A percentile compares a stretch with the other conserved stretches of the same genome.
Conservation (phyloP, 2,113 vertebrate genomes). For the Actinemys pallida region DNA sequence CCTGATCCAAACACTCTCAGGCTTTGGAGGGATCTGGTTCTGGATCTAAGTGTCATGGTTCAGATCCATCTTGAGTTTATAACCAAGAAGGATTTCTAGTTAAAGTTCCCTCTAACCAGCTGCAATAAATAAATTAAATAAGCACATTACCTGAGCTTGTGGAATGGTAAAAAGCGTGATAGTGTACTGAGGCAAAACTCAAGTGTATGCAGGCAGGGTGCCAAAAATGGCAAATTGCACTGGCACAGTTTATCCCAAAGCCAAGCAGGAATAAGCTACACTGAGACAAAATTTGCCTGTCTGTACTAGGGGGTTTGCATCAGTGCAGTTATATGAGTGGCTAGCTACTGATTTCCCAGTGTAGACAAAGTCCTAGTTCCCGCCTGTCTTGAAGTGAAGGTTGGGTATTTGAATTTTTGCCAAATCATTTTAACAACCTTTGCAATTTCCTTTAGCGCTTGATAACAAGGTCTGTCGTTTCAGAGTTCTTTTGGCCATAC, state of each 20-base stretch:
- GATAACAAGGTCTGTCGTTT: rapidly evolving
- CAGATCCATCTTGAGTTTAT: not conserved
- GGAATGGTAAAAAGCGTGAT: not conserved
- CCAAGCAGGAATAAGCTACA: not conserved
- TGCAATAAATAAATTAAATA: not conserved
- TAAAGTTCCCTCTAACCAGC: not conserved
- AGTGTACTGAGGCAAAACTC: not conserved
- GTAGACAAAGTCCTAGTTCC: not conserved
- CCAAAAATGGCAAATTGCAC: not conserved
- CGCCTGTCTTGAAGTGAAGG: not conserved
- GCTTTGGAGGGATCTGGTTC: not conserved
- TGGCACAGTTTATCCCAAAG: not conserved
- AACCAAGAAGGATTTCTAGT: not conserved
- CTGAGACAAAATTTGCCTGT: not conserved
- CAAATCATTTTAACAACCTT: not conserved
- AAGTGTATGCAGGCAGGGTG: not conserved
- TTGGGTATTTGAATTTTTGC: not conserved
- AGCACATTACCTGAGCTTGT: not conserved
- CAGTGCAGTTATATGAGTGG: not conserved
- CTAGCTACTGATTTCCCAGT: not conserved
- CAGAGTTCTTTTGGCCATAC: not conserved
- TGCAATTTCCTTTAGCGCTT: rapidly evolving
- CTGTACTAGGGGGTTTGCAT: not conserved
- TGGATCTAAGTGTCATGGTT: not conserved
- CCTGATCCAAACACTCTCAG: not conserved